A percentile compares a stretch with the other conserved stretches of the same genome.
Evolutionary conservation across 1,140 invertebrate genomes (phyloP).

Genomic region (Neodiprion fabricii): DNA sequence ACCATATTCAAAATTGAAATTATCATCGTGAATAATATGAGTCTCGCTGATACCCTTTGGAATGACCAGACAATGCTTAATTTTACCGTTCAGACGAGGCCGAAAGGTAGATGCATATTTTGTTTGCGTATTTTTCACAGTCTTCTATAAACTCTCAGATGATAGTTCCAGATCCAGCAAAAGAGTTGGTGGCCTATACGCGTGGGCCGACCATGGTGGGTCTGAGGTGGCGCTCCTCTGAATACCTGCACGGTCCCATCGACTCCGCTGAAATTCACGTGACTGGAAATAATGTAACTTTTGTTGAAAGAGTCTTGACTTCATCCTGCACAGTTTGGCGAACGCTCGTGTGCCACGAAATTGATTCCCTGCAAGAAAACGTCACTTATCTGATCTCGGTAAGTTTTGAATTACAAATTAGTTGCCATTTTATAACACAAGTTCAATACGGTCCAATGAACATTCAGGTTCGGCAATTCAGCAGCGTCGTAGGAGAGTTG

Average conservation of each 20-base stretch:
- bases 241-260: slow-evolving; percentile 15
- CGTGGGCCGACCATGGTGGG: not conserved
- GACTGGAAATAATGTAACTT: not conserved
- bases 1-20: slow-evolving; percentile 8
- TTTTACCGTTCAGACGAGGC: slow-evolving; percentile 4
- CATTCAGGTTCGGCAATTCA: slow-evolving; percentile 10
- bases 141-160: not conserved
- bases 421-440: not conserved
- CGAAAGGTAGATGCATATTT: slow-evolving; percentile 5
- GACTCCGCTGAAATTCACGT: slow-evolving; percentile 6
- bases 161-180: slow-evolving; percentile 13
- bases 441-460: not conserved
- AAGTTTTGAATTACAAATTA: not conserved
- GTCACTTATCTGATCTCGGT: slow-evolving; percentile 4
- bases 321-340: slow-evolving; percentile 2
- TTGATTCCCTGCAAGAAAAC: not conserved
- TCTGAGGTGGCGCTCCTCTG: slow-evolving; percentile 1
- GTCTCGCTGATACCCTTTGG: not conserved
- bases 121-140: too few species aligned
- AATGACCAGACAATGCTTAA: not conserved
- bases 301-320: not conserved
- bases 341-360: slow-evolving; percentile 4
- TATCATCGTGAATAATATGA: not conserved
- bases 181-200: slow-evolving; percentile 11
- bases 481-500: slow-evolving; percentile 9